Evolutionary conservation across 1,140 invertebrate genomes (phyloP), one percentile per base, ranked within the genome.

Genomic region (Zophobas morio): DNA sequence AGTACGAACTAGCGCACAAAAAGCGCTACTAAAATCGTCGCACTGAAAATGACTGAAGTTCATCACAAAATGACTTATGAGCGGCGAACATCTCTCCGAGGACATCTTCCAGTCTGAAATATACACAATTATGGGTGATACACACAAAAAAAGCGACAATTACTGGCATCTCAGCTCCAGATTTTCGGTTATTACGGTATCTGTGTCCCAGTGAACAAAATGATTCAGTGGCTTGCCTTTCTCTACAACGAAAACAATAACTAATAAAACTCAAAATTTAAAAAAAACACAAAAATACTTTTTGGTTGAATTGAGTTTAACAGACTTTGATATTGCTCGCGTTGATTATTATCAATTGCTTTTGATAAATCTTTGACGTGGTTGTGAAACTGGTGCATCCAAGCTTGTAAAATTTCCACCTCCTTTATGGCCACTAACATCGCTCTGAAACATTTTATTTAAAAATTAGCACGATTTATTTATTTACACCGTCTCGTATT

Each of bases 171-270:
- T 54, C 46, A 81, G 33, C 8, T 79, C 70, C 73, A 78, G 51
- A 70, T 82, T 82, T 54, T 82, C 78, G 35, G 76, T 70, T 35
- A 82, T 79, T 4, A 80, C 49, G 74, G 35, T 66, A 3, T 54
- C 39, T 49, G 60, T 35, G n/a, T 76, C 71, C n/a, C 60, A 70
- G 42, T 46, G 63, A 32, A 74, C 33, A 6, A 74, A 46, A 20
- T 54, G 63, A 73, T 56, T 42, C 33, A 73, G 42, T 51, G 8
- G 8, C 37, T 35, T 34, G 32, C 8, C 40, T 70, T 74, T 75
- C 2, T 70, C 73, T 75, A 35, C 40, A 78, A 70, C 36, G 49
- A 57, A 34, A 32, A 72, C 6, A 47, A 49, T 37, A 35, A 51
- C 42, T 20, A 70, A 49, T 46, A 66, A 1, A 8, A 57, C 20